Percentiles rank a stretch among this genome's conserved stretches.
Conservation (phyloP, 2,888 invertebrate species). For the Chironomus tentans region DNA sequence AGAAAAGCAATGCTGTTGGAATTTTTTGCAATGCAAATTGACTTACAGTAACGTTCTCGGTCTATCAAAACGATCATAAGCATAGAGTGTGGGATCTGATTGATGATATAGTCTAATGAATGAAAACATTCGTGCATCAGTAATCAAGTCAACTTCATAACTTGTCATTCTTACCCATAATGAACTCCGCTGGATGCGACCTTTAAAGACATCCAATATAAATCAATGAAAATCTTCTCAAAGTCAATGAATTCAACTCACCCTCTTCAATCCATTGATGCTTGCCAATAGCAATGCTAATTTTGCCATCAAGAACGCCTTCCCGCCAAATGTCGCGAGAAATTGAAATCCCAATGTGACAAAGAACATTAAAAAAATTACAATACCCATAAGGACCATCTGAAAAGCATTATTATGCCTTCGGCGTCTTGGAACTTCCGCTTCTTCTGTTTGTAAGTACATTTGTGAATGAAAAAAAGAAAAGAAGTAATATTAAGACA, state of each 20-base stretch:
- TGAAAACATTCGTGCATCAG: neutral
- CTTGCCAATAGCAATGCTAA: slow-evolving; percentile 10
- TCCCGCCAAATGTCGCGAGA: slow-evolving; percentile 66
- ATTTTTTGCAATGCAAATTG: too few species aligned
- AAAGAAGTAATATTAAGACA: neutral
- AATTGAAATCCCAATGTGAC: slow-evolving; percentile 59
- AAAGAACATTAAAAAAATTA: slow-evolving; percentile 47
- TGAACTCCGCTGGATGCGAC: slow-evolving; percentile 63
- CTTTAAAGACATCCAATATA: slow-evolving; percentile 34
- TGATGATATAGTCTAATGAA: slow-evolving; percentile 1
- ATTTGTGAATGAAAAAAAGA: neutral
- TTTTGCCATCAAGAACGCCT: slow-evolving; percentile 63
- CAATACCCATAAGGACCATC: neutral
- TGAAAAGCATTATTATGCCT: neutral
- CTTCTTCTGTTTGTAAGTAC: neutral
- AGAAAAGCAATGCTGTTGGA: neutral
- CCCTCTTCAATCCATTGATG: slow-evolving; percentile 70
- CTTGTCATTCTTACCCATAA: slow-evolving; percentile 49
- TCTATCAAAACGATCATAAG: neutral
- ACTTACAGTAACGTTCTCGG: neutral
- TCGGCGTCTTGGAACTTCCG: neutral
- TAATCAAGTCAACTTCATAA: neutral
- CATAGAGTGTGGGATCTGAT: neutral
- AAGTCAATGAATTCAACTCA: slow-evolving; percentile 32
- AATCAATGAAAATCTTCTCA: too few species aligned